phyloP scores from a whole-genome alignment of 1,140 invertebrate genomes.

The Habropoda laboriosa region DNA sequence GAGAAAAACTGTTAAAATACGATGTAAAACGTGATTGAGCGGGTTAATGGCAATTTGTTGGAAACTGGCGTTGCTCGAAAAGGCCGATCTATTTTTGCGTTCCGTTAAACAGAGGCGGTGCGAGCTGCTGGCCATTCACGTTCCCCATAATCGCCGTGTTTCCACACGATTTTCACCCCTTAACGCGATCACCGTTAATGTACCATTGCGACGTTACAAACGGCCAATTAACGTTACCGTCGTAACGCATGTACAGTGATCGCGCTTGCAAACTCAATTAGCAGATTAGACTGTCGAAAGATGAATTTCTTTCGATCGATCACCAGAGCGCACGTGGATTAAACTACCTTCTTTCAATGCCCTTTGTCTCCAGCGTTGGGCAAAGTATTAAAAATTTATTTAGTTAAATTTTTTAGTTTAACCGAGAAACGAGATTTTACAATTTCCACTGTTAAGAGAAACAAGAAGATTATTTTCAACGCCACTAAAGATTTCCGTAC shows the following conservation, averaged over 20 bases:
- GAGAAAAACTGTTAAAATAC: not conserved
- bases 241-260: not conserved
- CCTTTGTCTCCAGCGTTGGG: no score
- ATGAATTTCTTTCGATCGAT: not conserved
- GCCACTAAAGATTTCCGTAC: not conserved
- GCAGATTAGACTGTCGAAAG: not conserved
- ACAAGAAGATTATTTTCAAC: not conserved
- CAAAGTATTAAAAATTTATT: no score
- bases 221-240: slow-evolving; percentile 9
- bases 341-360: not conserved
- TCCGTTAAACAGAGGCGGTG: slow-evolving; percentile 11
- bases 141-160: slow-evolving; percentile 5
- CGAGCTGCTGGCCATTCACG: slow-evolving; percentile 16
- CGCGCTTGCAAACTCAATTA: not conserved
- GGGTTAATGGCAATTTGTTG: slow-evolving; percentile 4
- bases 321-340: not conserved
- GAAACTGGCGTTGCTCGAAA: not conserved
- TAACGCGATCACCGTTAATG: slow-evolving; percentile 22
- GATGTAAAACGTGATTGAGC: slow-evolving; percentile 7
- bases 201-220: not conserved
- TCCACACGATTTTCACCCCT: slow-evolving; percentile 18
- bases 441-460: not conserved
- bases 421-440: no score
- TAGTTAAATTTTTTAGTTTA: no score
- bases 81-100: slow-evolving; percentile 29